Conservation (phyloP, 2,888 invertebrate species). For the Thymelicus lineola region DNA sequence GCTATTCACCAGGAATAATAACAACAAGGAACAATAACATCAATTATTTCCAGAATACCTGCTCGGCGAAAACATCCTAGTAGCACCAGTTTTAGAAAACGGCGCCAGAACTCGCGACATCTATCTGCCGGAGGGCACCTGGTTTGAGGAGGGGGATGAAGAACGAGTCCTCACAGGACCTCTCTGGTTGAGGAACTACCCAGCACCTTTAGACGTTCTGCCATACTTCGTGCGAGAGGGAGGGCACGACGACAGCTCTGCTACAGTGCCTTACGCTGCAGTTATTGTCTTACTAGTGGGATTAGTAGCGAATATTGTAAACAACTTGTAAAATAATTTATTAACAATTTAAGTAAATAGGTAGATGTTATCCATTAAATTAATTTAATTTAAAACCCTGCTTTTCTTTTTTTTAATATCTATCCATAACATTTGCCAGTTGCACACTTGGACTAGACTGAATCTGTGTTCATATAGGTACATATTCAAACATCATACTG, state of each 20-base stretch:
- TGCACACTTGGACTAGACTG: too few species aligned
- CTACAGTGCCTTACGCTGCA: constrained; percentile 49
- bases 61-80: constrained; percentile 90
- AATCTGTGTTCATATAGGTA: too few species aligned
- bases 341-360: neutral
- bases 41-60: constrained; percentile 87
- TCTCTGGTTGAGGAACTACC: constrained; percentile 85
- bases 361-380: neutral
- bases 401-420: too few species aligned
- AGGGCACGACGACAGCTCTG: constrained; percentile 42
- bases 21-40: too few species aligned
- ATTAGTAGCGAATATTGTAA: constrained; percentile 41
- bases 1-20: too few species aligned
- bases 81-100: constrained; percentile 90
- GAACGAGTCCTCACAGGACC: constrained; percentile 82
- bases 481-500: too few species aligned
- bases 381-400: neutral
- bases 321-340: constrained; percentile 7
- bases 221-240: constrained; percentile 87
- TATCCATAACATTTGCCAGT: too few species aligned
- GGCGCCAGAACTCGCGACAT: constrained; percentile 87
- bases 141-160: constrained; percentile 87
- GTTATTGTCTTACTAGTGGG: constrained; percentile 53
- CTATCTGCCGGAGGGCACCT: constrained; percentile 90
- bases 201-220: constrained; percentile 87